phyloP scores from a whole-genome alignment of 1,140 invertebrate genomes.

The Mamestra configurata region DNA sequence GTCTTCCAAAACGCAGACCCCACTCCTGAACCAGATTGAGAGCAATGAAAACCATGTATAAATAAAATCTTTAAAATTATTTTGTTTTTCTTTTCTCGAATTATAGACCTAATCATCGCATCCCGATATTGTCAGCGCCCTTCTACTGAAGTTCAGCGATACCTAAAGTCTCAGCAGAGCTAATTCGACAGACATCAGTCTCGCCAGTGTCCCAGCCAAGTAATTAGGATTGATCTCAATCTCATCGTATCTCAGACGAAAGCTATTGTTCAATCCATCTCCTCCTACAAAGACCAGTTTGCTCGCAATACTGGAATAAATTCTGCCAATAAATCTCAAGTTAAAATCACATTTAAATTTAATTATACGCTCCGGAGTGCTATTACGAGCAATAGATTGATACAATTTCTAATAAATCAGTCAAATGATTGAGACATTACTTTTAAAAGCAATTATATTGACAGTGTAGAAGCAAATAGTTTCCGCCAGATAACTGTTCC shows the following conservation, averaged over 20 bases:
- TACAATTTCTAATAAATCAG: slow-evolving; percentile 11
- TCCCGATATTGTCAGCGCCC: no score
- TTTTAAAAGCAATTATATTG: slow-evolving; percentile 5
- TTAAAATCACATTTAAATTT: slow-evolving; percentile 37
- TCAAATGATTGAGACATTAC: slow-evolving; percentile 31
- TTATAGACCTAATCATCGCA: no score
- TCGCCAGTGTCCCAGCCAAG: not conserved
- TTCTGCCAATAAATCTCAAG: not conserved
- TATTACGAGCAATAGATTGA: not conserved
- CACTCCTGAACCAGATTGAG: no score
- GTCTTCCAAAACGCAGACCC: no score
- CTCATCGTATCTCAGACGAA: not conserved
- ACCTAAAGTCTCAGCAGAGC: no score
- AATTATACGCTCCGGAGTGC: slow-evolving; percentile 8
- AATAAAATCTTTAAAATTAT: no score
- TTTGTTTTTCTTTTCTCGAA: no score
- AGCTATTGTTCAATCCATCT: slow-evolving; percentile 7
- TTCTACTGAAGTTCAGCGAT: no score
- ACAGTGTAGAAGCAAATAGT: slow-evolving; percentile 5
- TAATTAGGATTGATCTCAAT: not conserved
- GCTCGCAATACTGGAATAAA: slow-evolving; percentile 9
- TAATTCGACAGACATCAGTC: not conserved
- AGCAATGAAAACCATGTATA: no score
- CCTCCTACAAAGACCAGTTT: not conserved
- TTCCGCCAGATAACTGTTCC: not conserved